A percentile compares a stretch with the other conserved stretches of the same genome.
phyloP scores from a whole-genome alignment of 2,113 vertebrate genomes.

The Alethe diademata region DNA sequence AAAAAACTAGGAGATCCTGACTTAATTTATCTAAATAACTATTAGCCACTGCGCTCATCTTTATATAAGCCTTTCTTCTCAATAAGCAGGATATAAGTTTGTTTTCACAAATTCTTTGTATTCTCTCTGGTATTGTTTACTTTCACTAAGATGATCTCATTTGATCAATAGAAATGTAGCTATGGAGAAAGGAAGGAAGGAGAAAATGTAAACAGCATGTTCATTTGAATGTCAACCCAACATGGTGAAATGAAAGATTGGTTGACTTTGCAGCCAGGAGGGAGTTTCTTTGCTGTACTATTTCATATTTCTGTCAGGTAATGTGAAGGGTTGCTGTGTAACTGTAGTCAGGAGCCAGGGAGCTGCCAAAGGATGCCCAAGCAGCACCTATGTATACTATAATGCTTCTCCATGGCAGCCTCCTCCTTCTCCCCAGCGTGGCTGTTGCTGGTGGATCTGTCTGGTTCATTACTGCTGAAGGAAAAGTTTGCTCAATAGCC shows the following conservation, averaged over 20 bases:
- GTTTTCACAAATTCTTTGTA: not conserved
- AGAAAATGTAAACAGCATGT: not conserved
- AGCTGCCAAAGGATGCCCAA: not conserved
- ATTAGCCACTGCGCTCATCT: not conserved
- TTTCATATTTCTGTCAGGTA: not conserved
- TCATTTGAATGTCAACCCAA: not conserved
- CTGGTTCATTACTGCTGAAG: not conserved
- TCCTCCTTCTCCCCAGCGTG: not conserved
- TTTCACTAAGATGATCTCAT: not conserved
- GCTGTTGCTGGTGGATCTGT: not conserved
- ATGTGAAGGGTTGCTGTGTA: not conserved
- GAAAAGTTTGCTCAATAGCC: not conserved
- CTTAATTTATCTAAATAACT: not conserved
- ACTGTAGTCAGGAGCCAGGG: not conserved
- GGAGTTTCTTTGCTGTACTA: not conserved
- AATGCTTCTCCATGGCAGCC: not conserved
- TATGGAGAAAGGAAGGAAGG: not conserved
- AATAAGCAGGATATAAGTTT: not conserved
- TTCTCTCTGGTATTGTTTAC: not conserved
- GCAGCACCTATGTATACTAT: fast-evolving
- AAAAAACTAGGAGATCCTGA: not conserved
- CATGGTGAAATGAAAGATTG: not conserved
- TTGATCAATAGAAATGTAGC: not conserved
- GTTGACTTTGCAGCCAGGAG: not conserved
- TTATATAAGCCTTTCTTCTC: not conserved